Percentiles rank a stretch among this genome's conserved stretches.
Evolutionary conservation across 2,797 vertebrate species (phyloP).

Genomic region (Arctocebus calabarensis): DNA sequence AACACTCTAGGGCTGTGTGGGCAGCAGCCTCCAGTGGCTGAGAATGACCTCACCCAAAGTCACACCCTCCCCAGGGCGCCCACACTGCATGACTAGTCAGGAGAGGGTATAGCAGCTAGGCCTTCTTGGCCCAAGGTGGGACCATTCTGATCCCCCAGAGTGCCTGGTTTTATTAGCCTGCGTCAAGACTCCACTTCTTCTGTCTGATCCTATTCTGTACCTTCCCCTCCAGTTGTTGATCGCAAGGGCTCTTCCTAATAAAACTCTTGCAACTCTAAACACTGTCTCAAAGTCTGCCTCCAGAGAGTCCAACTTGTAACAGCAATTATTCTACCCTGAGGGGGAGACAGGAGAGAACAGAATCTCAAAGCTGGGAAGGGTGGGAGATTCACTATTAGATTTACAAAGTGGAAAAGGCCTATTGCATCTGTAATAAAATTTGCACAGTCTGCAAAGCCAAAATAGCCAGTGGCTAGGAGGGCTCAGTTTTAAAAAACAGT

Average conservation of each 20-base stretch:
- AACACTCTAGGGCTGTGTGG: neutral
- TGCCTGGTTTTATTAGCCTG: neutral
- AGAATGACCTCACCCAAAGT: neutral
- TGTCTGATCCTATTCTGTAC: neutral
- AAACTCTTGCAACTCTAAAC: neutral
- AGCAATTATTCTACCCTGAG: neutral
- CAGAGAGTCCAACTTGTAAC: neutral
- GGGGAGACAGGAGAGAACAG: neutral
- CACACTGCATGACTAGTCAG: neutral
- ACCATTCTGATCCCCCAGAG: neutral
- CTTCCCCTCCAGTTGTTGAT: neutral
- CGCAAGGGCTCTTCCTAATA: neutral
- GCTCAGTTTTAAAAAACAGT: neutral
- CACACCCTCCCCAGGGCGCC: neutral
- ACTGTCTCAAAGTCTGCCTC: neutral
- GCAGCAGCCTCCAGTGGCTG: neutral
- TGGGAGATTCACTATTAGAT: neutral
- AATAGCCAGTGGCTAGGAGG: neutral
- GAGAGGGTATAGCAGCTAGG: neutral
- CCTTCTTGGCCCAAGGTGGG: neutral
- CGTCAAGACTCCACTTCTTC: neutral
- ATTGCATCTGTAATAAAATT: neutral
- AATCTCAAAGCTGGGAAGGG: neutral
- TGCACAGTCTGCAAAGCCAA: neutral
- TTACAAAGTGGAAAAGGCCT: conserved; percentile 14